These are phyloP conservation scores for Sander vitreus DNA, from an alignment of 2,113 vertebrate species.

Conservation along the genomic window DNA sequence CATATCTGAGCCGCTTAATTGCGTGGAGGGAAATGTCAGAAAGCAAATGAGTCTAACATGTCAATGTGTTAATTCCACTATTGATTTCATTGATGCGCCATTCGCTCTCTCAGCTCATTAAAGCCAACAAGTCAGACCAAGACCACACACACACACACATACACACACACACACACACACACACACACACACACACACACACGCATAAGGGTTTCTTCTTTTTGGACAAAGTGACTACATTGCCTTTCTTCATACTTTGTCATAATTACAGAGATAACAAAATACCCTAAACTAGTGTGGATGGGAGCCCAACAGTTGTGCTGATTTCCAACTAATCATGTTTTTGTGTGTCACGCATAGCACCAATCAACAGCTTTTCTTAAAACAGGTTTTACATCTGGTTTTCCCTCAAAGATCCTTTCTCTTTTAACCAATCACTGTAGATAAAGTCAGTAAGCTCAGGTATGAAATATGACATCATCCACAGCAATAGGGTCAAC, in stretches of 20 bases:
- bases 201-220: background rate
- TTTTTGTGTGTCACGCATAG: background rate
- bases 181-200: conserved; percentile 49
- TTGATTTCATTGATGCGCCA: conserved; percentile 77
- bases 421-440: background rate
- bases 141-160: conserved; percentile 49
- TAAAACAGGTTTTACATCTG: too few species aligned
- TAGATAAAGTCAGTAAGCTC: background rate
- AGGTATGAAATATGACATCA: background rate
- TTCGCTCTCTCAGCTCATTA: conserved; percentile 74
- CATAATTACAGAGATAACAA: background rate
- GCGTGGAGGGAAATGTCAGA: conserved; percentile 80
- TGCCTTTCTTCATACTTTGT: too few species aligned
- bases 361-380: background rate
- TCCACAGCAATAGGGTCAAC: too few species aligned
- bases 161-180: conserved; percentile 11
- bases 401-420: background rate
- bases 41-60: conserved; percentile 78
- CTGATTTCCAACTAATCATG: too few species aligned
- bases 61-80: conserved; percentile 82
- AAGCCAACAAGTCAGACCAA: conserved; percentile 58
- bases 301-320: too few species aligned
- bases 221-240: background rate
- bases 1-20: conserved; percentile 80
- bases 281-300: background rate